These are phyloP conservation scores for Desmophyllum pertusum DNA, from an alignment of 92 coral and sea anemone species.

Conservation along the genomic window DNA sequence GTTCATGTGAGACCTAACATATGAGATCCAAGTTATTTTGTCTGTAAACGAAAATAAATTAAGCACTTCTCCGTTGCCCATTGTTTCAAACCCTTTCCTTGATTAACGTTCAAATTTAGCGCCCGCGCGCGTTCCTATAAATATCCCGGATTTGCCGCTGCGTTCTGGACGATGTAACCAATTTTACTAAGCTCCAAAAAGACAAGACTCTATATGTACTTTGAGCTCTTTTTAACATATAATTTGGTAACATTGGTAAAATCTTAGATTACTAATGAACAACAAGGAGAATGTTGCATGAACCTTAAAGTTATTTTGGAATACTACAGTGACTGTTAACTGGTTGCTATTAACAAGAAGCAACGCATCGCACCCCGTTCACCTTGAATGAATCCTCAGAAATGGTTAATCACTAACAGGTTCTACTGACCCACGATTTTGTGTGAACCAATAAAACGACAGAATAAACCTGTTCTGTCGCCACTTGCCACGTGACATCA, in stretches of 20 bases:
- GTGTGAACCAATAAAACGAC: conserved; percentile 21
- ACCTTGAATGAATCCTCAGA: neutral
- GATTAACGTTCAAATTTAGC: no score
- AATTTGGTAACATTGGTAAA: neutral
- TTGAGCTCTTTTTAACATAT: neutral
- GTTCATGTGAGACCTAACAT: no score
- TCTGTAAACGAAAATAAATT: no score
- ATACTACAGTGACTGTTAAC: neutral
- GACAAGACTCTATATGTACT: neutral
- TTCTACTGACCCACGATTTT: conserved; percentile 6
- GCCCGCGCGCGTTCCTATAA: no score
- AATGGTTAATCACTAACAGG: conserved; percentile 21
- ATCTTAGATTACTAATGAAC: neutral
- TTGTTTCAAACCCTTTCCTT: no score
- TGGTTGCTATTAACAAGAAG: neutral
- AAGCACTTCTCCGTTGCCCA: no score
- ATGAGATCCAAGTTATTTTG: no score
- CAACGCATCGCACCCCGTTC: neutral
- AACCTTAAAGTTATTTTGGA: neutral
- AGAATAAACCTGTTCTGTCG: neutral
- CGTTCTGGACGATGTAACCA: no score
- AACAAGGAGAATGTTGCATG: neutral
- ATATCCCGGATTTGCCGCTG: no score
- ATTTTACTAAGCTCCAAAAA: no score
- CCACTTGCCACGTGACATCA: conserved; percentile 9